A percentile compares a stretch with the other conserved stretches of the same genome.
Evolutionary conservation across 2,888 invertebrate genomes (phyloP).

Genomic region (Agrochola lychnidis): DNA sequence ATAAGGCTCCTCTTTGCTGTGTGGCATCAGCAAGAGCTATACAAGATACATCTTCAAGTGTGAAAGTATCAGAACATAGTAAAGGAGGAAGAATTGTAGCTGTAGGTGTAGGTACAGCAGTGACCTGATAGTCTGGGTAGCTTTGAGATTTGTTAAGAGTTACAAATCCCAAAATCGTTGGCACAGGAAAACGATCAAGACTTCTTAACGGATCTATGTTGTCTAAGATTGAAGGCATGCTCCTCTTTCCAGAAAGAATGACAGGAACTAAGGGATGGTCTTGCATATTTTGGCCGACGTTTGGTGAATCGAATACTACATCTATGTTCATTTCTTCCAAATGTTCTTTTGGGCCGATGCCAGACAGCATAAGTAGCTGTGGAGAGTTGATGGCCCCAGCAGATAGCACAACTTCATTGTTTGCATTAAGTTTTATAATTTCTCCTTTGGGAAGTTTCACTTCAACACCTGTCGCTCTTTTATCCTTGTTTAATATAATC

Average conservation of each 20-base stretch:
- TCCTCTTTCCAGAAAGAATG: conserved; percentile 65
- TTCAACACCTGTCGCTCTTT: conserved; percentile 73
- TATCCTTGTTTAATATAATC: conserved; percentile 70
- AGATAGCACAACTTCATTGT: conserved; percentile 77
- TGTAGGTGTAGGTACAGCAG: conserved; percentile 66
- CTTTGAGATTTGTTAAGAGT: conserved; percentile 73
- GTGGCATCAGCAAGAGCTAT: conserved; percentile 63
- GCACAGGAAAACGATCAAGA: conserved; percentile 70
- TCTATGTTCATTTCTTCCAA: conserved; percentile 71
- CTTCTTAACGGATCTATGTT: conserved; percentile 67
- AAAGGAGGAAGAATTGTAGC: conserved; percentile 66
- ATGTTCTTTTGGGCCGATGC: conserved; percentile 77
- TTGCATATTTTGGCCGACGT: conserved; percentile 78
- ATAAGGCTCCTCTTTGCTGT: conserved; percentile 58
- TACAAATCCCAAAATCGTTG: conserved; percentile 73
- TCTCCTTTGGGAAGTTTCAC: conserved; percentile 64
- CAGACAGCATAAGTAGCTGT: conserved; percentile 80
- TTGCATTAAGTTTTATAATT: conserved; percentile 63
- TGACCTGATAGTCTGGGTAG: conserved; percentile 78
- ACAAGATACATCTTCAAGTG: conserved; percentile 70
- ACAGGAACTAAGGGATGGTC: conserved; percentile 76
- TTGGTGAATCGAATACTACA: conserved; percentile 70
- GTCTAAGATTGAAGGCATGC: conserved; percentile 54
- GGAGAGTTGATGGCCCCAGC: conserved; percentile 79
- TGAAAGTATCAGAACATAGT: conserved; percentile 68